Evolutionary conservation across 2,888 invertebrate species (phyloP).

Genomic region (Arctia plantaginis): DNA sequence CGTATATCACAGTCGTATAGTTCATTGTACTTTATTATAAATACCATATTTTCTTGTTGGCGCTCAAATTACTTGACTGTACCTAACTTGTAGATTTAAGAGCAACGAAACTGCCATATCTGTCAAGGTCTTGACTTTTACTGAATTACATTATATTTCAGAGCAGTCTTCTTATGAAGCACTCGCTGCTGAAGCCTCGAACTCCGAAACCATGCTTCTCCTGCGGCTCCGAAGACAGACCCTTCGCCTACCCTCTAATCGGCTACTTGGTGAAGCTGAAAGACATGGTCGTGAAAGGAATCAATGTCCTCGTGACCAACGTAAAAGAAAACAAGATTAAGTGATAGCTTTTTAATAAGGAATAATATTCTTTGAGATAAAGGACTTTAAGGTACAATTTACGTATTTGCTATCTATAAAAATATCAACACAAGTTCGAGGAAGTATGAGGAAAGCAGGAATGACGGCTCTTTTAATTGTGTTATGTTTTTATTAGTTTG

Average conservation of each 20-base stretch:
- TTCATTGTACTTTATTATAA: background rate
- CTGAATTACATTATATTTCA: conserved; percentile 52
- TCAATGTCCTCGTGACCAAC: conserved; percentile 62
- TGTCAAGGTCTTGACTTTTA: background rate
- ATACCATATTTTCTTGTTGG: background rate
- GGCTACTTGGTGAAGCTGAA: conserved; percentile 69
- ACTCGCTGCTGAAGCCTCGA: conserved; percentile 66
- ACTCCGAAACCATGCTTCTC: conserved; percentile 70
- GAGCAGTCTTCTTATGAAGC: conserved; percentile 69
- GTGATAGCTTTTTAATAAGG: background rate
- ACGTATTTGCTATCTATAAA: background rate
- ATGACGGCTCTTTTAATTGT: too few relatives aligned
- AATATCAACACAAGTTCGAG: background rate
- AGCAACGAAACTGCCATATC: background rate
- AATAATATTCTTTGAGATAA: background rate
- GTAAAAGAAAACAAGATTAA: conserved; percentile 56
- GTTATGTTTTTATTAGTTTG: too few relatives aligned
- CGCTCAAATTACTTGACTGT: background rate
- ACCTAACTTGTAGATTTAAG: too few relatives aligned
- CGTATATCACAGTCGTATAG: background rate
- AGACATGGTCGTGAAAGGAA: conserved; percentile 65
- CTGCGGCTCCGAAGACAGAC: conserved; percentile 70
- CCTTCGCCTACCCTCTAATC: conserved; percentile 70
- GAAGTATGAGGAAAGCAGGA: background rate
- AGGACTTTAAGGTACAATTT: background rate